Evolutionary conservation across 2,888 invertebrate genomes (phyloP), one percentile per base, ranked within the genome.

Genomic region (Drosophila stalkeri): DNA sequence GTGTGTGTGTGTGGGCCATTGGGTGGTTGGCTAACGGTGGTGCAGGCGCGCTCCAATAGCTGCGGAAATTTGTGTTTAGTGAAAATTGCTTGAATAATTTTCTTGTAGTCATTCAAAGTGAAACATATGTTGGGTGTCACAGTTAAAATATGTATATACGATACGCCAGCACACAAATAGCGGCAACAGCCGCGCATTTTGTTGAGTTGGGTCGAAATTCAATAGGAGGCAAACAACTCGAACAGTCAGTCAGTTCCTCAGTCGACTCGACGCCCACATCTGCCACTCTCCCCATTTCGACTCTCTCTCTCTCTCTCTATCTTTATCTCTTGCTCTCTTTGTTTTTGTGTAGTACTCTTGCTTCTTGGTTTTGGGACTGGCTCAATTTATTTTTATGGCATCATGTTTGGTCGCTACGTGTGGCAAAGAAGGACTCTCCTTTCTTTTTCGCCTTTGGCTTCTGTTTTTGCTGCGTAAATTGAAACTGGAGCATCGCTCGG

Each of bases 61-160:
- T 70, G 64, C 57, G 61, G 55, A 79, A 76, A 85, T 72, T 72
- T 81, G 82, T 82, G 86, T 84, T 84, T 86, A 78, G 87, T 81
- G 87, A 76, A 89, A 86, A 86, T 86, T 81, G 89, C 75, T 89
- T 71, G 64, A 67, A 66, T 78, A 80, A 86, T 86, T 86, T 81
- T 76, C 77, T 72, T 73, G 85, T 73, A 86, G 74, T 80, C 89
- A 86, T 86, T 86, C 73, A 86, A 75, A 83, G 74, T 75, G 79
- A 81, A 86, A 89, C 89, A 86, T 89, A 89, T 89, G 85, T 83
- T 83, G 81, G 72, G 84, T 83, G 85, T 81, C 89, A 86, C 79
- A 77, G 72, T 69, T 77, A 77, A 86, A 89, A 89, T 52, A 69
- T 47, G 67, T 79, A 77, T 75, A 77, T 64, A 66, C 73, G 62